Base-by-base conservation (phyloP, 2,888 invertebrate genomes). In the Napeogenes sylphis region DNA sequence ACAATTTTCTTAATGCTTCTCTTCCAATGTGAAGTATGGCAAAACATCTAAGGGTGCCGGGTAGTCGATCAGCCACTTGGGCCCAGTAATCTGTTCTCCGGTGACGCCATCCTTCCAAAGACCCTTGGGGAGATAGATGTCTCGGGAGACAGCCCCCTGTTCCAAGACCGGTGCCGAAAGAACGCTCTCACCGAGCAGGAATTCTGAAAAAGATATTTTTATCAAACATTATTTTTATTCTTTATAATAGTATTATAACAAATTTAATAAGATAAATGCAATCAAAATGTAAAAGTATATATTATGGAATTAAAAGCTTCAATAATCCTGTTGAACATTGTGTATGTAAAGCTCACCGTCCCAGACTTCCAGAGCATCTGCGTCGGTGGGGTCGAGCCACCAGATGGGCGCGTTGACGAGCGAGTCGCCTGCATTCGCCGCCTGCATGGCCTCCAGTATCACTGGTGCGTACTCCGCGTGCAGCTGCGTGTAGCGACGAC, bases 391-490 rank as follows among this genome's bases (percentile, higher is more conserved):
- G 76, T 94, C 94, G 0, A 94, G 76, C 96, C 96, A 97, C 97
- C 97, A 97, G 67, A 97, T 91, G 2, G 97, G 97, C 0, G 95
- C 91, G 86, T 96, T 96, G 58, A 96, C 93, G 0, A 96, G 96
- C 0, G 92, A 91, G 5, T 95, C 96, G 4, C 87, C 82, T 0
- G 73, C 68, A 0, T 93, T 91, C 0, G 93, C 91, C 0, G 91
- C 84, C 62, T 92, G 75, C 92, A 95, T 94, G 0, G 93, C 92
- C 0, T 91, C 85, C 33, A 91, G 83, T 59, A 96, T 93, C 45
- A 90, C 87, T 8, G 92, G 91, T 0, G 93, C 87, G 73, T 91
- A 93, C 14, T 91, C 79, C 0, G 91, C 92, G 76, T 96, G 96
- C 4, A 96, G 78, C 10, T 92, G 76, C 0, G 95, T 93, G 80